These are phyloP conservation scores for Steatornis caripensis DNA, from an alignment of 2,113 vertebrate genomes.

Conservation along the genomic window DNA sequence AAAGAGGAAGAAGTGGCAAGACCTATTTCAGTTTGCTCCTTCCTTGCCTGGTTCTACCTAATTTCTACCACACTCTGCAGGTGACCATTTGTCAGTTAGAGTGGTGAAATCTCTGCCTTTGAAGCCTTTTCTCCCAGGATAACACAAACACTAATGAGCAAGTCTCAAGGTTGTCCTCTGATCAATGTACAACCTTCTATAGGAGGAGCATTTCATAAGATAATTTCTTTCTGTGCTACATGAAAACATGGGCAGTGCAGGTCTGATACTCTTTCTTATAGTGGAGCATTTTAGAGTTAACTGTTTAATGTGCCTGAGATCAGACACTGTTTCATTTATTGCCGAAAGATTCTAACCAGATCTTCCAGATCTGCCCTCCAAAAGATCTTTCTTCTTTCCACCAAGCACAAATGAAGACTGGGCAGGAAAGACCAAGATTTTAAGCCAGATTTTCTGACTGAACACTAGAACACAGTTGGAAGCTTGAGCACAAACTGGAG, in stretches of 20 bases:
- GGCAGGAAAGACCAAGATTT: neutral
- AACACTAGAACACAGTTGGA: neutral
- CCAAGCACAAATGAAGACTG: neutral
- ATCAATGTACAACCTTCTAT: fast-evolving
- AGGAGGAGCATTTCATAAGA: neutral
- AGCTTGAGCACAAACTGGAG: neutral
- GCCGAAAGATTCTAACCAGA: neutral
- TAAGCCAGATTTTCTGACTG: neutral
- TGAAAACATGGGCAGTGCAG: neutral
- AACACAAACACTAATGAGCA: neutral
- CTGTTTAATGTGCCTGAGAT: neutral
- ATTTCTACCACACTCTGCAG: neutral
- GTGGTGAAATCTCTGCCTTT: neutral
- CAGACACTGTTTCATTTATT: neutral
- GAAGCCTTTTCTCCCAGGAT: neutral
- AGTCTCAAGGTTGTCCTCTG: neutral
- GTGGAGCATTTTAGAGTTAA: neutral
- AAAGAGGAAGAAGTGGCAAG: neutral
- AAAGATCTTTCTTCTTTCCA: neutral
- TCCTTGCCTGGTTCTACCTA: neutral
- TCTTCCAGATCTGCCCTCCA: neutral
- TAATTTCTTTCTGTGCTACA: neutral
- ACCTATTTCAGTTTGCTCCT: neutral
- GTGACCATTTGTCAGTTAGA: neutral
- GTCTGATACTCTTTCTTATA: neutral